These are phyloP conservation scores for Phragmatobia fuliginosa DNA, from an alignment of 2,888 invertebrate species.

Conservation along the genomic window DNA sequence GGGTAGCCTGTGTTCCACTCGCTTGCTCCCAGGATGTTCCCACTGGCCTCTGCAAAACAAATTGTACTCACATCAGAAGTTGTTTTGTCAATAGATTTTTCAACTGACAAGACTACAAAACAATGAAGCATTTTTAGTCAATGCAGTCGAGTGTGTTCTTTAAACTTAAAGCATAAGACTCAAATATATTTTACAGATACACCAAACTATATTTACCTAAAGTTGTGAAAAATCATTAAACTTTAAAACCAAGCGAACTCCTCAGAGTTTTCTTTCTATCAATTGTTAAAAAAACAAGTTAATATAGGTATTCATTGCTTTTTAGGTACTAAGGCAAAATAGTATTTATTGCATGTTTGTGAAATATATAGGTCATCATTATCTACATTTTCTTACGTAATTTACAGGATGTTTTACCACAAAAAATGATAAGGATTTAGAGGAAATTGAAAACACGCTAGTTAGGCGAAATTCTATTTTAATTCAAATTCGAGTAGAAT, in stretches of 20 bases:
- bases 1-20: slow-evolving; percentile 88
- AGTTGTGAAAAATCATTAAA: background rate
- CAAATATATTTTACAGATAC: background rate
- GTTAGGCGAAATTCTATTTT: too few species aligned
- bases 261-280: too few species aligned
- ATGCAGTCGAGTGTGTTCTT: background rate
- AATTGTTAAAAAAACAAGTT: background rate
- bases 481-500: too few species aligned
- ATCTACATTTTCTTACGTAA: background rate
- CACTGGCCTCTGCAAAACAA: slow-evolving; percentile 80
- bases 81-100: background rate
- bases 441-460: too few species aligned
- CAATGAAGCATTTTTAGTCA: background rate
- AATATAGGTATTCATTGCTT: background rate
- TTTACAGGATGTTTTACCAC: slow-evolving; percentile 13
- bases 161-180: background rate
- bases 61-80: background rate
- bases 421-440: slow-evolving; percentile 10
- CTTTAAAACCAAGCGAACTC: too few species aligned
- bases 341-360: background rate
- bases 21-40: slow-evolving; percentile 87
- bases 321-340: too few species aligned
- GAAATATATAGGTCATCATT: background rate
- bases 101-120: background rate
- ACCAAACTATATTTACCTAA: background rate